Evolutionary conservation across 2,797 vertebrate species (phyloP), one percentile per base, ranked within the genome.

Genomic region (Poeciliopsis gracilis): DNA sequence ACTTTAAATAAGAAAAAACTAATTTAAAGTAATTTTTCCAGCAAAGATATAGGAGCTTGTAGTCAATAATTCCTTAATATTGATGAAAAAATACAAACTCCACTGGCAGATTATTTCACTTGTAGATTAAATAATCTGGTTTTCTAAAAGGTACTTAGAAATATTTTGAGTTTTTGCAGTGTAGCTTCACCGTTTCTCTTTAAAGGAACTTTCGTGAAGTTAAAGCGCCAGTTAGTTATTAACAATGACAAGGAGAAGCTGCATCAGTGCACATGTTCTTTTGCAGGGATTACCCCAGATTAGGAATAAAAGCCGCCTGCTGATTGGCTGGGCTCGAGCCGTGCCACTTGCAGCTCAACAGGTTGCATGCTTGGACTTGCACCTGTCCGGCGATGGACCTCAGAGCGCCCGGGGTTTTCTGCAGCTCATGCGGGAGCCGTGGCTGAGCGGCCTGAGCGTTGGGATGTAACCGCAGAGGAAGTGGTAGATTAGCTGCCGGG

Each of bases 281-380:
- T 85, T 89, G 83, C 87, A 36, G 76, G 93, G 93, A 94, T 94
- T 94, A 94, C 84, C 4, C 79, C 87, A 79, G 93, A 86, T 94
- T 94, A 92, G 77, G 90, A 88, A 89, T 93, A 83, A 92, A 84
- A 91, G 63, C 78, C 20, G 46, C 46, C 15, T 69, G 41, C 82
- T 86, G 90, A 94, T 94, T 94, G 93, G 93, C 69, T 77, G 47
- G 1, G 8, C 66, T 80, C 72, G 82, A 86, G 92, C 87, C 92
- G 89, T 90, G 90, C 93, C 90, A 93, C 90, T 89, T 86, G 66
- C 86, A 85, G 84, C 87, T 87, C 92, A 89, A 90, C 92, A 93
- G 90, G 90, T 93, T 82, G 80, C 89, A 73, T 69, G 82, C 89
- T 79, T 73, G 81, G 86, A 90, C 73, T 90, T 89, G 73, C 82